Base-by-base conservation (phyloP, 1,140 invertebrate genomes). In the Pogonomyrmex barbatus region DNA sequence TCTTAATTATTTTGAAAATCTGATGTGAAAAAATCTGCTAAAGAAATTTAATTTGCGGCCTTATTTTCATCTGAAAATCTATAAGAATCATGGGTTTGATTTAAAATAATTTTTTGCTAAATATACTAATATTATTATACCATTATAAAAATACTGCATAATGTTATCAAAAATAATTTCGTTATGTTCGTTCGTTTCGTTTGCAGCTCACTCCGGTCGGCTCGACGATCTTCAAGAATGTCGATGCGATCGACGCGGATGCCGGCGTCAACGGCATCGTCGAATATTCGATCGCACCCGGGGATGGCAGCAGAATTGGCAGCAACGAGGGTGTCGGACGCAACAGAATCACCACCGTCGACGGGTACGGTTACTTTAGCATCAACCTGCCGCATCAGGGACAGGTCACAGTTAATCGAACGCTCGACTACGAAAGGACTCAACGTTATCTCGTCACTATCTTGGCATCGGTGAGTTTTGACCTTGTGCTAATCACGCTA, bases 331-430 rank as follows among this genome's bases (percentile, higher is more conserved):
- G 94, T 12, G 94, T 96, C 36, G 95, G 95, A 42, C 93, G 94
- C 39, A 93, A 95, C 79, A 91, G 96, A 76, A 95, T 97, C 60
- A 96, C 95, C 42, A 96, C 96, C n/a, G 97, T 96, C 6, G 98
- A 98, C 94, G 98, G 98, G 24, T 97, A 96, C 93, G 97, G 97
- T 30, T 97, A 96, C 91, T 98, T 99, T 94, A 96, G 97, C 81
- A 98, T 98, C 94, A 97, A 98, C 76, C 96, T 98, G 90, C 98
- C 98, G 6, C 98, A 98, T 94, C 98, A 98, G 94, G 98, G 98
- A 86, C 97, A 98, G 92, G 97, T 99, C 83, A 98, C 97, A 10
- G 97, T 99, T n/a, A 98, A 98, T 92, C 97, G 97, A 89, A 98
- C 96, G 42, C 95, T 99, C 90, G 98, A 99, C 95, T 99, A 97